Evolutionary conservation across 2,797 vertebrate species (phyloP), one percentile per base, ranked within the genome.

Genomic region (Acrocephalus scirpaceus): DNA sequence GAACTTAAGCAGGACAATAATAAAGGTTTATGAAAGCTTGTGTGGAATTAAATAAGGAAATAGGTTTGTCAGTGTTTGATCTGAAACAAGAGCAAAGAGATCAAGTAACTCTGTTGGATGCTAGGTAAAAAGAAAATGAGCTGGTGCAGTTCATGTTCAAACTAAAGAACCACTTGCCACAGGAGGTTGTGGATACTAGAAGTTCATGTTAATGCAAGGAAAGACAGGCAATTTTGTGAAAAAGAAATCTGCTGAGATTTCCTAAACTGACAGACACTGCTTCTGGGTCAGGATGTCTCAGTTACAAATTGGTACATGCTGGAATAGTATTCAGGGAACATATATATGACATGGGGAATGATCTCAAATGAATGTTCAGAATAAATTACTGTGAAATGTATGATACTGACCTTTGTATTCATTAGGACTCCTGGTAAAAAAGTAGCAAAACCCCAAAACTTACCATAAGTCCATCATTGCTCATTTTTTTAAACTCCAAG

Each of bases 241-340:
- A 91, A 50, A 50, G 19, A 64, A 80, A 56, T 86, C 51, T 58
- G 22, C 42, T 85, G 40, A 80, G 44, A 21, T 86, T 86, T 84
- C 36, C 51, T 88, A n/a, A 83, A 58, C 64, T 88, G 34, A 23
- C 32, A 77, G 34, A 42, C 19, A 5, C 38, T 61, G 10, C 23
- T 81, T 84, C 62, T 95, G 47, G 27, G 51, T 86, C n/a, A 77
- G 74, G 38, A 66, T 57, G 34, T 84, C 56, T 75, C 23, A 66
- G 23, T 21, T 70, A 16, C 29, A 69, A 86, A 34, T 32, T 73
- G 20, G 16, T 57, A 42, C 27, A 47, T 80, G 25, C 64, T 83
- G 58, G 17, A 58, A 69, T 7, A 64, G 6, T 62, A 16, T 50
- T 88, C 8, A 27, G 27, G 82, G 53, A 58, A 90, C 30, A 11